A percentile compares a stretch with the other conserved stretches of the same genome.
These are phyloP conservation scores for Drosophila santomea DNA, from an alignment of 1,140 invertebrate species.

Conservation along the genomic window DNA sequence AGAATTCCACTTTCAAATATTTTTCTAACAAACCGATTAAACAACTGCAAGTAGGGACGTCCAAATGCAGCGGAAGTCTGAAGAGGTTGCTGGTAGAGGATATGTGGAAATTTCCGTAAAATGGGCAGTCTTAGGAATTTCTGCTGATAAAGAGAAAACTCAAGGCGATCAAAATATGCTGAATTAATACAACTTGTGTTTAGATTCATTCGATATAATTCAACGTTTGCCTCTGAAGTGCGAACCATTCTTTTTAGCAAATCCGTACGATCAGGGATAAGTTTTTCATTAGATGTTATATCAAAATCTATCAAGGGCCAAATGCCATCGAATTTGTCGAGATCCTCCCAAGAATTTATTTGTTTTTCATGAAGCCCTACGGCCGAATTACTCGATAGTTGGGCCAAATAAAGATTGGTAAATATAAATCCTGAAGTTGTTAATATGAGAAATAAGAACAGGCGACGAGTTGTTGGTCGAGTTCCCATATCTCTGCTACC, in stretches of 20 bases:
- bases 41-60: slow-evolving; percentile 55
- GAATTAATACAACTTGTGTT: slow-evolving; percentile 57
- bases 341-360: slow-evolving; percentile 54
- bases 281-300: slow-evolving; percentile 5
- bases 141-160: slow-evolving; percentile 63
- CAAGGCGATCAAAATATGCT: slow-evolving; percentile 58
- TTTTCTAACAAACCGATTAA: slow-evolving; percentile 56
- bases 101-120: slow-evolving; percentile 50
- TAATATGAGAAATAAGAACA: slow-evolving; percentile 41
- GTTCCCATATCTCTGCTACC: slow-evolving; percentile 13
- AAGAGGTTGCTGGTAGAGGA: slow-evolving; percentile 55
- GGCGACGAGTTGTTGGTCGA: slow-evolving; percentile 11
- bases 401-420: slow-evolving; percentile 60
- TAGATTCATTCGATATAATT: slow-evolving; percentile 38
- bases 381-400: slow-evolving; percentile 53
- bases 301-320: slow-evolving; percentile 45
- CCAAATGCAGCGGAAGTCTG: slow-evolving; percentile 57
- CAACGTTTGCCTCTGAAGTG: slow-evolving; percentile 40
- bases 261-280: slow-evolving; percentile 46
- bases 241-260: slow-evolving; percentile 32
- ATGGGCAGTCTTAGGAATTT: slow-evolving; percentile 51
- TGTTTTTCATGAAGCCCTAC: slow-evolving; percentile 56
- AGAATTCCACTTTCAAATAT: slow-evolving; percentile 64
- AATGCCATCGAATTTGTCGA: slow-evolving; percentile 26
- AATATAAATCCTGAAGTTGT: slow-evolving; percentile 49